Conservation (phyloP, 2,113 vertebrate genomes). For the Ibidorhyncha struthersii region DNA sequence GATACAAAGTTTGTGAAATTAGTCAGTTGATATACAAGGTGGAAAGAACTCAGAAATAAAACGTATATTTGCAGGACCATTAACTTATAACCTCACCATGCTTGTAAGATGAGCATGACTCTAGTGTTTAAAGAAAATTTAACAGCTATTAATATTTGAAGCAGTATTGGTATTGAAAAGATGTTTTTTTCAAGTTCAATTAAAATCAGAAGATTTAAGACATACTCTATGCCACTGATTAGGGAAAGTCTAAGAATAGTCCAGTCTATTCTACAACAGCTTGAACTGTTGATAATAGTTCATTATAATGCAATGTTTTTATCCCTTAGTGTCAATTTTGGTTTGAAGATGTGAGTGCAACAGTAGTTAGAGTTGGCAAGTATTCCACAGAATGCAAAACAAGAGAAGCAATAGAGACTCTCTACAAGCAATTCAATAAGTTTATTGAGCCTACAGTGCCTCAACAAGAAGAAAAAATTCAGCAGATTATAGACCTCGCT, state of each 20-base stretch:
- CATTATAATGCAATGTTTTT: not conserved
- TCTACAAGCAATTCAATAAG: conserved; percentile 89
- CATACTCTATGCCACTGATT: not conserved
- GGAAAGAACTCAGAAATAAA: not conserved
- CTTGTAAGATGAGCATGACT: not conserved
- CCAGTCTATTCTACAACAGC: not conserved
- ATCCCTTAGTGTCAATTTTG: conserved; percentile 85
- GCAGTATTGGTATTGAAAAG: not conserved
- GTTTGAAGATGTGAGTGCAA: conserved; percentile 88
- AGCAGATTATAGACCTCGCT: conserved; percentile 82
- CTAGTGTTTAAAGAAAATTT: not conserved
- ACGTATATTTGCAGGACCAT: not conserved
- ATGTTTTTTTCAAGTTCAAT: not conserved
- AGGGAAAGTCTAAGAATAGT: not conserved
- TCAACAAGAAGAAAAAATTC: conserved; percentile 88
- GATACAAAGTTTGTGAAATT: not conserved
- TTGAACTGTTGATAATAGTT: not conserved
- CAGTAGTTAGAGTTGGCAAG: conserved; percentile 84
- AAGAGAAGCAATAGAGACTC: conserved; percentile 81
- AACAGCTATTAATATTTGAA: not conserved
- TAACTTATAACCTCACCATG: not conserved
- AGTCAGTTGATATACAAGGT: not conserved
- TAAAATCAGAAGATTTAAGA: not conserved
- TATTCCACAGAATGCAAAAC: conserved; percentile 87
- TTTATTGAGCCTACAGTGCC: conserved; percentile 85